These are phyloP conservation scores for Fregetta grallaria DNA, from an alignment of 2,113 vertebrate species.

Conservation along the genomic window DNA sequence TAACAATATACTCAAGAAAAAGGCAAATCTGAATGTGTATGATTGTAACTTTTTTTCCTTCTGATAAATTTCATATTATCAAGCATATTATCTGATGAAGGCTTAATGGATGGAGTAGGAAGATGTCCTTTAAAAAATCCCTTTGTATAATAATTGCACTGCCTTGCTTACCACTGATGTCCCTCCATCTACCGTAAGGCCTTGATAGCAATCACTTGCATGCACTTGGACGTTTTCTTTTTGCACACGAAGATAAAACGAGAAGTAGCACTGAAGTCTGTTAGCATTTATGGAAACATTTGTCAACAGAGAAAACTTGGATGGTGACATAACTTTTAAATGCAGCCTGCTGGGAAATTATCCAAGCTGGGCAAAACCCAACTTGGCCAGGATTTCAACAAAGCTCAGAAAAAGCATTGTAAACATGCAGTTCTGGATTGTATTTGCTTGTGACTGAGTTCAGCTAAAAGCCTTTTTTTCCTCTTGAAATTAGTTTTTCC, in stretches of 20 bases:
- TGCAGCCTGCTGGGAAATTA: conserved; percentile 58
- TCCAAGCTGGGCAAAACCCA: conserved; percentile 54
- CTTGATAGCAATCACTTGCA: conserved; percentile 36
- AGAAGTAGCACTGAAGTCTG: conserved; percentile 56
- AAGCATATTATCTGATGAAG: conserved; percentile 17
- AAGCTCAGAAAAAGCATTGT: conserved; percentile 4
- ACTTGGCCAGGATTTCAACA: conserved; percentile 39
- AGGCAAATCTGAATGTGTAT: conserved; percentile 1
- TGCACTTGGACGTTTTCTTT: neutral
- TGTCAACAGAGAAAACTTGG: conserved; percentile 56
- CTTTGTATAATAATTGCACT: neutral
- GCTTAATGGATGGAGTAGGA: neutral
- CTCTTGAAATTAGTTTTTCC: neutral
- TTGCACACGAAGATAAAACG: conserved; percentile 30
- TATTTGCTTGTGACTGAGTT: neutral
- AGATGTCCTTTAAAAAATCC: neutral
- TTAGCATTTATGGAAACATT: conserved; percentile 68
- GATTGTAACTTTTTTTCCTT: neutral
- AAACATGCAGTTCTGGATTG: neutral
- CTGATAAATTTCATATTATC: neutral
- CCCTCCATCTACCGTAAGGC: neutral
- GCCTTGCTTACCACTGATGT: neutral
- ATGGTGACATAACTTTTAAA: conserved; percentile 58
- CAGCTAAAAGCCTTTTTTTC: neutral
- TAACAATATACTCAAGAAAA: conserved; percentile 13